These are phyloP conservation scores for Cyprinodon tularosa DNA, from an alignment of 2,113 vertebrate genomes.

Conservation along the genomic window DNA sequence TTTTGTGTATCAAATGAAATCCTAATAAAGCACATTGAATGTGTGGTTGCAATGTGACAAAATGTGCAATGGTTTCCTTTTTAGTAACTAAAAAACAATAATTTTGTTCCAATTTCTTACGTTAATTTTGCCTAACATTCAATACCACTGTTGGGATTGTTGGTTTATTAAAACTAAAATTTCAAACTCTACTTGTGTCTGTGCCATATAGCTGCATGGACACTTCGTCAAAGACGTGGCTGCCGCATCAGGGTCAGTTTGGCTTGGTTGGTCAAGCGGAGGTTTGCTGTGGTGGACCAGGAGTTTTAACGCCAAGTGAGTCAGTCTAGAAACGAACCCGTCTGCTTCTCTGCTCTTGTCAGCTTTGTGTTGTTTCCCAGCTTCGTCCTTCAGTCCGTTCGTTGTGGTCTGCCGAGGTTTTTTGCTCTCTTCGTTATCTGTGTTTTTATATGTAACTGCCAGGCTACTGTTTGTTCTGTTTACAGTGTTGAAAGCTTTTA, in stretches of 20 bases:
- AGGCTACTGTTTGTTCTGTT: constrained; percentile 21
- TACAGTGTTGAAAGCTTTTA: constrained; percentile 28
- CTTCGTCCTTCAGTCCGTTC: constrained; percentile 47
- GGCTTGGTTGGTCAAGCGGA: constrained; percentile 77
- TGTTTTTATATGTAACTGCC: constrained; percentile 54
- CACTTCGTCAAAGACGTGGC: constrained; percentile 76
- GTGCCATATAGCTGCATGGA: constrained; percentile 75
- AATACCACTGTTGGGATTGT: constrained; percentile 18
- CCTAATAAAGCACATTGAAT: background rate
- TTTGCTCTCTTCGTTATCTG: constrained; percentile 41
- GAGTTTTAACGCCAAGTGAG: constrained; percentile 79
- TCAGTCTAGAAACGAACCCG: constrained; percentile 37
- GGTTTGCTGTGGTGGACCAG: constrained; percentile 74
- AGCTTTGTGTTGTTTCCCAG: constrained; percentile 31
- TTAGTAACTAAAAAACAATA: too few relatives aligned
- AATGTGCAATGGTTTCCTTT: background rate
- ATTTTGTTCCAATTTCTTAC: background rate
- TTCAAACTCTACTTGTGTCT: constrained; percentile 51
- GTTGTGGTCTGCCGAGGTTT: constrained; percentile 40
- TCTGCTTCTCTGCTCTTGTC: constrained; percentile 28
- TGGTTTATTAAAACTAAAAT: constrained; percentile 20
- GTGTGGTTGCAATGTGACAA: background rate
- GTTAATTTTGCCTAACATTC: background rate
- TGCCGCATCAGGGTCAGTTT: constrained; percentile 78
- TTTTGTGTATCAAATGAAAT: background rate